phyloP scores from a whole-genome alignment of 2,888 invertebrate species.

The Tenthredo notha region DNA sequence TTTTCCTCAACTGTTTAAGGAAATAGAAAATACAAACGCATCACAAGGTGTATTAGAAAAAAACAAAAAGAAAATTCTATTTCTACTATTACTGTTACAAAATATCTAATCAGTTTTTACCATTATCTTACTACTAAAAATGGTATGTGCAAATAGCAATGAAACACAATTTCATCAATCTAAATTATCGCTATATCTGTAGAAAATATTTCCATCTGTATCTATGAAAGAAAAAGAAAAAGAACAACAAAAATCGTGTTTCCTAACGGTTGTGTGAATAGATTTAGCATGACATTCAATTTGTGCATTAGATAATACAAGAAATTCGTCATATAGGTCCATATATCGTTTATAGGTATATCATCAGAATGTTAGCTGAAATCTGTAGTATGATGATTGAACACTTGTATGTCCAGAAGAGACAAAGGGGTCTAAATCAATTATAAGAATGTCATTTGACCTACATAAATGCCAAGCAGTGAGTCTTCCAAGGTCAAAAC shows the following conservation, averaged over 20 bases:
- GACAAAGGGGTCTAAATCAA: slow-evolving; percentile 30
- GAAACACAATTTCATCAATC: background rate
- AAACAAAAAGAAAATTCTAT: background rate
- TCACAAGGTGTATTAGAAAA: background rate
- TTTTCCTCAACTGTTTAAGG: slow-evolving; percentile 88
- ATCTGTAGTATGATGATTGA: background rate
- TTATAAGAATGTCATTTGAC: slow-evolving; percentile 36
- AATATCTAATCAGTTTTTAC: background rate
- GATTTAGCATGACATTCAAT: background rate
- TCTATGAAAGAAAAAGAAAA: background rate
- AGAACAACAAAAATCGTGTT: background rate
- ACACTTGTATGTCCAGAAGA: background rate
- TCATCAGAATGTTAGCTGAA: background rate
- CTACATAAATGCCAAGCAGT: slow-evolving; percentile 26
- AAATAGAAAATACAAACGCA: slow-evolving; percentile 51
- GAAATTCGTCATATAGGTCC: background rate
- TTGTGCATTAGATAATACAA: background rate
- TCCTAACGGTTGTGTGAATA: background rate
- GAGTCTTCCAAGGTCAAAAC: slow-evolving; percentile 35
- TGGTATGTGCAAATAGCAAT: background rate
- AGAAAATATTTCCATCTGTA: background rate
- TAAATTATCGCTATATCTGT: background rate
- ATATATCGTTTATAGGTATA: too few species aligned
- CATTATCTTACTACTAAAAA: background rate
- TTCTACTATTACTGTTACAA: background rate